Evolutionary conservation across 2,888 invertebrate genomes (phyloP).

Genomic region (Thysanoteuthis rhombus): DNA sequence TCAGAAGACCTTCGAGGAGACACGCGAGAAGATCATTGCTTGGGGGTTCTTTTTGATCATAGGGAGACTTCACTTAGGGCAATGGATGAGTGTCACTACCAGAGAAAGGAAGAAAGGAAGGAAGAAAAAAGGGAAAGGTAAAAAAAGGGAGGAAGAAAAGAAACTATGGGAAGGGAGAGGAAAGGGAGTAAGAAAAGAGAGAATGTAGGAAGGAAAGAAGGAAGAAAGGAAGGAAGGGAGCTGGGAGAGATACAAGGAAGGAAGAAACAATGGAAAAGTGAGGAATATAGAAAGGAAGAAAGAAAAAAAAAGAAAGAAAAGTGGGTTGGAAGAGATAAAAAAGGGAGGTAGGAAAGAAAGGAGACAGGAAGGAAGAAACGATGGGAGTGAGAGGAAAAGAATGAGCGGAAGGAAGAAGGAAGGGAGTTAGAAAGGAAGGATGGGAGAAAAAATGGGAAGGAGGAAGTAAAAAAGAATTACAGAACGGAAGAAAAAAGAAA

Average conservation of each 20-base stretch:
- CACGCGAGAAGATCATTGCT: background rate
- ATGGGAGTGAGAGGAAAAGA: background rate
- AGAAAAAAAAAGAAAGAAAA: background rate
- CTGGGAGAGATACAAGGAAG: no score
- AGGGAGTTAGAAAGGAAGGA: no score
- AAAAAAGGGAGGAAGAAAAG: background rate
- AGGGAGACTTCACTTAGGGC: background rate
- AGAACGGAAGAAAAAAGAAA: no score
- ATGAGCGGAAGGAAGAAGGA: background rate
- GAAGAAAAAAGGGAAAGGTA: no score
- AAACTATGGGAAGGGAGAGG: background rate
- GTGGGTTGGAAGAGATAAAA: background rate
- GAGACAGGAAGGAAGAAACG: background rate
- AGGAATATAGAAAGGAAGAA: background rate
- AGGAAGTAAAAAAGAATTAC: no score
- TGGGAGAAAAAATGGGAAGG: no score
- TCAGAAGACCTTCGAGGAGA: background rate
- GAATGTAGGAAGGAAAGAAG: background rate
- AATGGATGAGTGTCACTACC: background rate
- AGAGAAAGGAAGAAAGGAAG: background rate
- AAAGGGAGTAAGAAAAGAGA: background rate
- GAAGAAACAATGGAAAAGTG: no score
- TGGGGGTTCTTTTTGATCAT: background rate
- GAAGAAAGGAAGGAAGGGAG: background rate
- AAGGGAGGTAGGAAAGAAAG: background rate